Evolutionary conservation across 2,797 vertebrate genomes (phyloP), one percentile per base, ranked within the genome.

Genomic region (Diceros bicornis): DNA sequence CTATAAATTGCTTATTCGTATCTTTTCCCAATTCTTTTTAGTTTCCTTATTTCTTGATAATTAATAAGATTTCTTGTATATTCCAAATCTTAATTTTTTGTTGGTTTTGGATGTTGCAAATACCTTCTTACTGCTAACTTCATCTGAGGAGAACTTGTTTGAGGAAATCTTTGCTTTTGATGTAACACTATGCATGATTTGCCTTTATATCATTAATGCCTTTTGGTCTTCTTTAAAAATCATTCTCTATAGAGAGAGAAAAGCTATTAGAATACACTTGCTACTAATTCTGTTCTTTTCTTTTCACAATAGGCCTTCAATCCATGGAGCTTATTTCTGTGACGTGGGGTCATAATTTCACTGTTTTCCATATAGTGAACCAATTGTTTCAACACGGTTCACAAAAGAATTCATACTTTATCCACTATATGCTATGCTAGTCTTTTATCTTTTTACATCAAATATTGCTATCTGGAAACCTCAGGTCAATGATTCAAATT

Each of bases 181-280:
- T 32, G 4, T n/a, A 62, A 7, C 69, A 47, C 23, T 64, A 23
- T 37, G 20, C 7, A 17, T 37, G 44, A 61, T 37, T 83, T 83
- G 23, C 79, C 16, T 29, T 81, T 10, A 74, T 2, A 44, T 94
- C 6, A 69, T 61, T 71, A 91, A 94, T 88, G 29, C 6, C 37
- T 77, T 94, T 89, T 75, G 37, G 25, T 88, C 44, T 92, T 71
- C 64, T 72, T 92, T 71, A 50, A 83, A 94, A 44, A 14, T 72
- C 14, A 41, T 88, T 87, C 10, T 69, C 18, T 25, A 69, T 9
- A 74, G 14, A 81, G 25, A 84, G 18, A 66, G 44, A 75, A 87
- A 75, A 66, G 25, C 75, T 61, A 16, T 55, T n/a, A 44, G 27
- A 83, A 91, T 44, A 47, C 4, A 50, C 27, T 88, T 87, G 82